phyloP scores from a whole-genome alignment of 2,113 vertebrate species.

The Melanerpes aurifrons region DNA sequence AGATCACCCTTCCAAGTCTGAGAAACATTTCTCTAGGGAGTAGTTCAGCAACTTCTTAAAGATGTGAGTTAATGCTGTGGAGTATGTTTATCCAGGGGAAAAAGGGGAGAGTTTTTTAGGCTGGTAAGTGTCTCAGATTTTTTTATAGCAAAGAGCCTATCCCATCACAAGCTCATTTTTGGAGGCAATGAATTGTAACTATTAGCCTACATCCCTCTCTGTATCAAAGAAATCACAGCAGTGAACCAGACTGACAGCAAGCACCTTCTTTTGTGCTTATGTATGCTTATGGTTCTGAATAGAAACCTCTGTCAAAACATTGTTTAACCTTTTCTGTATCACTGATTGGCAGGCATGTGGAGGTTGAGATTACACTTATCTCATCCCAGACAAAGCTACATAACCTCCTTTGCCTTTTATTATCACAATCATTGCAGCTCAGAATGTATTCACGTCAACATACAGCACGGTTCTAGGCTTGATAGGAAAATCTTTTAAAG shows the following conservation, averaged over 20 bases:
- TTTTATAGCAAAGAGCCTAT: neutral
- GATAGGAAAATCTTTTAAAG: neutral
- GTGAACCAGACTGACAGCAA: neutral
- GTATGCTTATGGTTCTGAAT: neutral
- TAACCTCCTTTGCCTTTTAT: conserved; percentile 23
- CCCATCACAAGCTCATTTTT: neutral
- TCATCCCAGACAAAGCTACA: conserved; percentile 37
- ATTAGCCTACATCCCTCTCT: neutral
- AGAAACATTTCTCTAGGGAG: neutral
- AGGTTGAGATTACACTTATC: conserved; percentile 57
- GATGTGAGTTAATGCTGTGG: neutral
- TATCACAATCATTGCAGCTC: neutral
- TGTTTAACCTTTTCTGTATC: conserved; percentile 27
- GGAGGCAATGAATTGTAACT: neutral
- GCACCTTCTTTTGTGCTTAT: neutral
- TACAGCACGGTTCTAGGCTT: neutral
- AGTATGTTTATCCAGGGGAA: neutral
- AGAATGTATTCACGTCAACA: conserved; percentile 23
- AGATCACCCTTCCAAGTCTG: neutral
- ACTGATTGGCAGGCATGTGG: conserved; percentile 10
- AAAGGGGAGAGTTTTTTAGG: neutral
- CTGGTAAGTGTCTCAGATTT: too few species aligned
- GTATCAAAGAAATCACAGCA: neutral
- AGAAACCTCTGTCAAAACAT: neutral
- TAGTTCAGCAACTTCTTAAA: neutral